Conservation (phyloP, 2,797 vertebrate genomes). For the Diplodus puntazzo region DNA sequence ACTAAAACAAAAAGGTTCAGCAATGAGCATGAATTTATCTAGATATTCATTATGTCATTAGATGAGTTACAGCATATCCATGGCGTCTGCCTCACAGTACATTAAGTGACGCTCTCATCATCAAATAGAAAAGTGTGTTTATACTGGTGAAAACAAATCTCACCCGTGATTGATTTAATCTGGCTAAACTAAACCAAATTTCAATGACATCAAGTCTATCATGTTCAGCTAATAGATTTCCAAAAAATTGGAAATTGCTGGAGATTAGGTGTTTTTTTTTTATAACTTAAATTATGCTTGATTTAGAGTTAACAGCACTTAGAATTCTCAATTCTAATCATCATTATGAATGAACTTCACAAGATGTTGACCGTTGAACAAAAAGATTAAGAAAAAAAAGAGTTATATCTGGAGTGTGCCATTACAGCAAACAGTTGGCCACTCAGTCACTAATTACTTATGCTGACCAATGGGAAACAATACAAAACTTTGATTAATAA, state of each 20-base stretch:
- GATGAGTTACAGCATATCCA: not conserved
- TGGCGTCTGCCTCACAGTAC: not conserved
- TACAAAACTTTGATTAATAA: not conserved
- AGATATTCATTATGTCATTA: constrained; percentile 9
- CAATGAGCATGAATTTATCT: not conserved
- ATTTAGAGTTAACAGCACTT: not conserved
- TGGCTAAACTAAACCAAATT: constrained; percentile 1
- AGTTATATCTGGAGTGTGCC: too few species aligned
- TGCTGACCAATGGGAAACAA: too few species aligned
- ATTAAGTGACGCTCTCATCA: not conserved
- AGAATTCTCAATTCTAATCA: not conserved
- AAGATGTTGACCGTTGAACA: not conserved
- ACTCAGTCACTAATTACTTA: not conserved
- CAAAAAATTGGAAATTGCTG: not conserved
- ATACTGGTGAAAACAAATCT: not conserved
- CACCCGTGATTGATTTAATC: constrained; percentile 13
- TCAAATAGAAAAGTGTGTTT: constrained; percentile 12
- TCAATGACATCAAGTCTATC: constrained; percentile 11
- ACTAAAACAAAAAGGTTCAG: constrained; percentile 7
- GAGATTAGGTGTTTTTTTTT: not conserved
- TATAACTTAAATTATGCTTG: not conserved
- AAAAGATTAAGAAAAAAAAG: not conserved
- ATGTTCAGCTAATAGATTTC: not conserved
- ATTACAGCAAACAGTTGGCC: too few species aligned
- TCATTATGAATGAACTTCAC: too few species aligned